Evolutionary conservation across 2,888 invertebrate species (phyloP).

Genomic region (Caprella mutica): DNA sequence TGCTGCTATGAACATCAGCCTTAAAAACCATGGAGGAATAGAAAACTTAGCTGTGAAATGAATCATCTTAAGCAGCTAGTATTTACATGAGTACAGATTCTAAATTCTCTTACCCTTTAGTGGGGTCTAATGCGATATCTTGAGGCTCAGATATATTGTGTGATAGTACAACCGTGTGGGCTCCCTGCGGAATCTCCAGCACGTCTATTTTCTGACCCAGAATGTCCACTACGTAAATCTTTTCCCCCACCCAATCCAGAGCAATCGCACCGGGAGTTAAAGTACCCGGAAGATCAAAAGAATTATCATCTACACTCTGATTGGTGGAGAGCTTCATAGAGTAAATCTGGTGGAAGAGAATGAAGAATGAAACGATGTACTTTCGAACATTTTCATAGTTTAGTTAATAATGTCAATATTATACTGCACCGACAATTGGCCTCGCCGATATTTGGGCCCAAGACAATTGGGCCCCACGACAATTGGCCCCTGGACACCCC

Average conservation of each 20-base stretch:
- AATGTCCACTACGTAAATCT: conserved; percentile 86
- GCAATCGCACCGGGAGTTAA: conserved; percentile 86
- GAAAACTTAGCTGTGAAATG: too few relatives aligned
- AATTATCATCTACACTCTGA: conserved; percentile 41
- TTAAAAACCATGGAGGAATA: too few relatives aligned
- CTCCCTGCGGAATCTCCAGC: conserved; percentile 71
- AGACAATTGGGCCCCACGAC: too few relatives aligned
- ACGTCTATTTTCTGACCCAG: conserved; percentile 89
- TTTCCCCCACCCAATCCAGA: conserved; percentile 93
- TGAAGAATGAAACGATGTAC: too few relatives aligned
- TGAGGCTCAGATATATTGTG: conserved; percentile 81
- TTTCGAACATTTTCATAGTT: too few relatives aligned
- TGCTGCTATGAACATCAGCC: conserved; percentile 48
- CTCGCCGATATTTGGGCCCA: too few relatives aligned
- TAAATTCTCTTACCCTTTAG: conserved; percentile 62
- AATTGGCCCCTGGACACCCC: too few relatives aligned
- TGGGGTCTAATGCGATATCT: conserved; percentile 86
- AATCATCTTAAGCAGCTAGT: too few relatives aligned
- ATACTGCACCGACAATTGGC: too few relatives aligned
- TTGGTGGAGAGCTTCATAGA: conserved; percentile 19
- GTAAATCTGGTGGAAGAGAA: conserved; percentile 19
- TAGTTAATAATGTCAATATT: too few relatives aligned
- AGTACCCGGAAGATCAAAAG: conserved; percentile 65
- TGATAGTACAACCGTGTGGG: conserved; percentile 81
- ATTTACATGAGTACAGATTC: too few relatives aligned